Evolutionary conservation across 2,888 invertebrate genomes (phyloP).

Genomic region (Xanthostigma xanthostigma): DNA sequence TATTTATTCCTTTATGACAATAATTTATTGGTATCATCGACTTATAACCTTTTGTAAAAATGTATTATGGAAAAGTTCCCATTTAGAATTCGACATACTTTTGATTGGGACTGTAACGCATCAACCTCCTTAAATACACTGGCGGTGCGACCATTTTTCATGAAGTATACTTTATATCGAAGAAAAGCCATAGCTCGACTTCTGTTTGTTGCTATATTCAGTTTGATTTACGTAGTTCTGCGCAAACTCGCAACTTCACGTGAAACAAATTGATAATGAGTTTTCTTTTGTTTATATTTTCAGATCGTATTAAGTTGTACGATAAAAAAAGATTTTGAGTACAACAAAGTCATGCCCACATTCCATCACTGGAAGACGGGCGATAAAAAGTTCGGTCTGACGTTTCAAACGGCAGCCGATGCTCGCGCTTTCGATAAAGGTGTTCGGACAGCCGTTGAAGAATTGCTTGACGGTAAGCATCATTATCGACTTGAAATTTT

Average conservation of each 20-base stretch:
- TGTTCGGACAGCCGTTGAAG: slow-evolving; percentile 76
- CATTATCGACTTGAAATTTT: neutral
- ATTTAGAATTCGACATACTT: too few species aligned
- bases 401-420: slow-evolving; percentile 91
- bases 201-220: neutral
- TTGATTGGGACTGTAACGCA: too few species aligned
- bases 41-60: too few species aligned
- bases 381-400: slow-evolving; percentile 87
- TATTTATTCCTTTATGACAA: too few species aligned
- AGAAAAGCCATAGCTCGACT: too few species aligned
- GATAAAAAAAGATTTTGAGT: slow-evolving; percentile 90
- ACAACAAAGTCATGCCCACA: slow-evolving; percentile 95
- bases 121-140: too few species aligned
- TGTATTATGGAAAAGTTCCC: too few species aligned
- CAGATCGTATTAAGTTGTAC: slow-evolving; percentile 89
- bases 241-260: neutral
- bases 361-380: slow-evolving; percentile 97
- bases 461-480: slow-evolving; percentile 75
- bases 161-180: too few species aligned
- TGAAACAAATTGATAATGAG: neutral
- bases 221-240: neutral
- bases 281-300: slow-evolving; percentile 13
- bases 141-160: too few species aligned
- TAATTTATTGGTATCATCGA: too few species aligned
- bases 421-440: slow-evolving; percentile 89